Percentiles rank a stretch among this genome's conserved stretches.
Conservation (phyloP, 2,888 invertebrate species). For the Callinectes sapidus region DNA sequence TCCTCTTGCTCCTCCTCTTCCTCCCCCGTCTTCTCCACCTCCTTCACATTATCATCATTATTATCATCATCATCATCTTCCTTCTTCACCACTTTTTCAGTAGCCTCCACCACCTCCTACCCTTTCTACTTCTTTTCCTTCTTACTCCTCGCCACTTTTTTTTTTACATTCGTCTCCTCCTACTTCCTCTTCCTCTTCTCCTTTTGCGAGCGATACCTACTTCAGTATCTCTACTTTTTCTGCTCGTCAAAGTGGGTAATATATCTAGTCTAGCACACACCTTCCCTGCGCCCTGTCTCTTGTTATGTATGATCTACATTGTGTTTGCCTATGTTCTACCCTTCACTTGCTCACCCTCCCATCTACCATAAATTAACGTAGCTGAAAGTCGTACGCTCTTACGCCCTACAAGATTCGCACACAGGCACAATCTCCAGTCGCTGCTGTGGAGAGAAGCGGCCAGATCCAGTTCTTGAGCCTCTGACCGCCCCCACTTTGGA, state of each 20-base stretch:
- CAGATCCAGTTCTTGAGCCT: background rate
- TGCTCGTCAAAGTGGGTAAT: background rate
- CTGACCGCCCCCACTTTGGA: background rate
- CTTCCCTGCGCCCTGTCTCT: background rate
- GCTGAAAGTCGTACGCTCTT: background rate
- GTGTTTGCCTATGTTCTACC: background rate
- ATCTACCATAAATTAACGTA: background rate
- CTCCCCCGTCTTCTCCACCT: background rate
- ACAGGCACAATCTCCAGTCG: background rate
- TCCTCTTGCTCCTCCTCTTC: background rate
- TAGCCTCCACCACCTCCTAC: background rate
- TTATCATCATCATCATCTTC: background rate
- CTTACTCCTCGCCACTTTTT: background rate
- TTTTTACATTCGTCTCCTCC: background rate
- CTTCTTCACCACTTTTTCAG: background rate
- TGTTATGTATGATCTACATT: background rate
- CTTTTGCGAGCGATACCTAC: background rate
- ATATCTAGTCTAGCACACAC: background rate
- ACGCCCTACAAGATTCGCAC: background rate
- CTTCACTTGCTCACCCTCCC: background rate
- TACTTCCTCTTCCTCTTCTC: background rate
- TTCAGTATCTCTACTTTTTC: background rate
- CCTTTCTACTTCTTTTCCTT: too few relatives aligned
- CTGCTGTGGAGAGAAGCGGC: background rate
- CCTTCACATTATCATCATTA: background rate